phyloP scores from a whole-genome alignment of 2,113 vertebrate species.

The Rhadina sibilatrix region DNA sequence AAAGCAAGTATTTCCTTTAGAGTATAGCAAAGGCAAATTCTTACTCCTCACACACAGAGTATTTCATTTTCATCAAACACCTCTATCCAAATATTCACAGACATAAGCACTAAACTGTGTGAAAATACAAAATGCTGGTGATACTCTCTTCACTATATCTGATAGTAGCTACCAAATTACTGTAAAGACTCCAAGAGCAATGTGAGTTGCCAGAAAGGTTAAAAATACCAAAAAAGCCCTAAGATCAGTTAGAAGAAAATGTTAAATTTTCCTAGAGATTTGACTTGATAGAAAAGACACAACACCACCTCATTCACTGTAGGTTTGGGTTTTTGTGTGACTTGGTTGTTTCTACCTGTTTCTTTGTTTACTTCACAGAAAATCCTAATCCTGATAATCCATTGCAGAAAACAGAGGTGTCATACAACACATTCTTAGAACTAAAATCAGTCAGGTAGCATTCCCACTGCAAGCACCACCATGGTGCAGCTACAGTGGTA shows the following conservation, averaged over 20 bases:
- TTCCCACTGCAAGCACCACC: background rate
- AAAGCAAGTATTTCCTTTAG: background rate
- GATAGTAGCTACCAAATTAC: background rate
- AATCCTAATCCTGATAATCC: background rate
- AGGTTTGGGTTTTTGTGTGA: rapidly evolving
- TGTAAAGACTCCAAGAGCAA: background rate
- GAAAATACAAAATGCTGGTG: background rate
- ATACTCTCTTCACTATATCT: background rate
- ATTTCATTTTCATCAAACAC: background rate
- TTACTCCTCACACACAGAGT: background rate
- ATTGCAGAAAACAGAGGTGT: background rate
- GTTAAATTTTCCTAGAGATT: background rate
- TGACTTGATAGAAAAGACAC: background rate
- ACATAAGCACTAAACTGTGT: background rate
- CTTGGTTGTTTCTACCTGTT: background rate
- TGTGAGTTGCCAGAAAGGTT: background rate
- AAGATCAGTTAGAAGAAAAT: background rate
- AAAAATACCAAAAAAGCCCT: background rate
- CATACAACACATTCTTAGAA: background rate
- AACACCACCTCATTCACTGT: background rate
- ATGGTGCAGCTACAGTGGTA: background rate
- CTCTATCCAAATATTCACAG: background rate
- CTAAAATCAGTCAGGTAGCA: background rate
- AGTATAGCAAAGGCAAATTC: background rate
- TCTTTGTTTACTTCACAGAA: background rate